A percentile compares a stretch with the other conserved stretches of the same genome.
phyloP scores from a whole-genome alignment of 2,113 vertebrate genomes.

The Morone saxatilis region DNA sequence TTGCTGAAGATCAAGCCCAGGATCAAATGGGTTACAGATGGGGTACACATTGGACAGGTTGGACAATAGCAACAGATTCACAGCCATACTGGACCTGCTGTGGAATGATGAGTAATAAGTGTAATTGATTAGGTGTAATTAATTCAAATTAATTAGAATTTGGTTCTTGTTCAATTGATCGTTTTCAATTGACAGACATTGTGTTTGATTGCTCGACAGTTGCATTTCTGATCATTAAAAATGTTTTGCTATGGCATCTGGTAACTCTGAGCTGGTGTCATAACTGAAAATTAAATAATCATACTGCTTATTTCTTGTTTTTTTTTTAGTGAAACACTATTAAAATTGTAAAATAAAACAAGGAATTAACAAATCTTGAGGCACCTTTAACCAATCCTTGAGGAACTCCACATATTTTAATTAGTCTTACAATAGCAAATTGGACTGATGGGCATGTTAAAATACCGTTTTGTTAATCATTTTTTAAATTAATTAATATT shows the following conservation, averaged over 20 bases:
- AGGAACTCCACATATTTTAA: background rate
- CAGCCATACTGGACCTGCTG: background rate
- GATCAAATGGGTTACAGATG: background rate
- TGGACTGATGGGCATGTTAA: background rate
- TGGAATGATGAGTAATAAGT: too few species aligned
- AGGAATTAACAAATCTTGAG: background rate
- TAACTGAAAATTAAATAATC: background rate
- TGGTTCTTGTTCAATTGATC: background rate
- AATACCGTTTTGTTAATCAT: background rate
- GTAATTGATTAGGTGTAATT: too few species aligned
- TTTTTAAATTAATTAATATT: background rate
- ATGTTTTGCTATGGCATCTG: too few species aligned
- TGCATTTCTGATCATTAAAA: background rate
- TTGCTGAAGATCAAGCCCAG: background rate
- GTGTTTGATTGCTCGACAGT: background rate
- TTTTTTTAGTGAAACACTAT: background rate
- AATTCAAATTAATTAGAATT: background rate
- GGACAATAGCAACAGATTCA: background rate
- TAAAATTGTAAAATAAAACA: background rate
- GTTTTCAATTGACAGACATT: background rate
- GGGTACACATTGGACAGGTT: background rate
- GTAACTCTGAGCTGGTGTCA: too few species aligned
- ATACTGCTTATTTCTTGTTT: too few species aligned
- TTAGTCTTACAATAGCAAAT: background rate
- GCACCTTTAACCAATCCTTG: background rate